Conservation (phyloP, 2,113 vertebrate genomes). For the Oceanites oceanicus region DNA sequence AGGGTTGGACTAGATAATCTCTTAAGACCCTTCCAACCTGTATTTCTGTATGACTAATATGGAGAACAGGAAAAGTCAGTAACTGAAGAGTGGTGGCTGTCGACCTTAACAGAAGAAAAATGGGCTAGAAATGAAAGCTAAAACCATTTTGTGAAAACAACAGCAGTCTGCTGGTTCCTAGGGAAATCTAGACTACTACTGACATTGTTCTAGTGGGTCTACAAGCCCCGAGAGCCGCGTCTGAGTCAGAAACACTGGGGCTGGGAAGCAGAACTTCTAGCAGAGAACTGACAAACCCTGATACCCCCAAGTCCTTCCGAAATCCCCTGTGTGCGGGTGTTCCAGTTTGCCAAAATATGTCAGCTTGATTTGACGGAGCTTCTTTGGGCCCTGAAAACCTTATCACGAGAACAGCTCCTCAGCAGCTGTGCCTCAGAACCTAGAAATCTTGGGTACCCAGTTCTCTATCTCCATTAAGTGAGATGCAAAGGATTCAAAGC, state of each 20-base stretch:
- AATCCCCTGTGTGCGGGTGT: neutral
- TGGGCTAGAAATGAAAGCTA: neutral
- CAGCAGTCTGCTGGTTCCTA: neutral
- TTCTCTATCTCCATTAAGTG: neutral
- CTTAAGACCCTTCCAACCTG: neutral
- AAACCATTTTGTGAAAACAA: neutral
- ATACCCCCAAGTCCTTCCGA: accelerated
- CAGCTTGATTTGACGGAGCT: neutral
- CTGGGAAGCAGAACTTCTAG: neutral
- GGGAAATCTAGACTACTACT: neutral
- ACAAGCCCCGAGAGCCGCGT: accelerated
- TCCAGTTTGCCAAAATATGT: neutral
- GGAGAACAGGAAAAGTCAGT: neutral
- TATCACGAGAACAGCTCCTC: neutral
- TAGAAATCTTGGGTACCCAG: neutral
- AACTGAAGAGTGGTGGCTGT: neutral
- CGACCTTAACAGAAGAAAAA: neutral
- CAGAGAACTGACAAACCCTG: neutral
- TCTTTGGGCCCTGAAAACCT: neutral
- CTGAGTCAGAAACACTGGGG: neutral
- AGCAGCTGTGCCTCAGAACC: neutral
- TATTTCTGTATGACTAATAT: neutral
- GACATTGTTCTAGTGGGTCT: neutral
- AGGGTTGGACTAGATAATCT: neutral
- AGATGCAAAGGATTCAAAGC: neutral